These are phyloP conservation scores for Clarias platycephalus DNA, from an alignment of 2,797 vertebrate species.

Conservation along the genomic window DNA sequence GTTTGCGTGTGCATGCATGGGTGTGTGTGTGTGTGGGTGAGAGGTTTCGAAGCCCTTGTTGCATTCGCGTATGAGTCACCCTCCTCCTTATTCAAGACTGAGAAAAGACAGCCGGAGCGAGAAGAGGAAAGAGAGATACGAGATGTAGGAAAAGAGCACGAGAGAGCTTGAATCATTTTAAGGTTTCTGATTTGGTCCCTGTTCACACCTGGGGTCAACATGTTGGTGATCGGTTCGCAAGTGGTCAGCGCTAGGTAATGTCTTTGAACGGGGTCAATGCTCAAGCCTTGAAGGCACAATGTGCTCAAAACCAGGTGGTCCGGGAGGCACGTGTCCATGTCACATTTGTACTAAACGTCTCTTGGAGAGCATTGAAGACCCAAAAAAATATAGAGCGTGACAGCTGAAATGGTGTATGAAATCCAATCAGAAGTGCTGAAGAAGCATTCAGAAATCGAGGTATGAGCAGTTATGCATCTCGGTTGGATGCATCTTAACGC, in stretches of 20 bases:
- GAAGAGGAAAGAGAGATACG: neutral
- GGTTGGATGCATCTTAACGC: neutral
- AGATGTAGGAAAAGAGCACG: neutral
- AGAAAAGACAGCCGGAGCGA: neutral
- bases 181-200: neutral
- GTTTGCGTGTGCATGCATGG: neutral
- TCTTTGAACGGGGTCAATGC: neutral
- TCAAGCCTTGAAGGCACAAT: neutral
- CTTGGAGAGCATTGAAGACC: neutral
- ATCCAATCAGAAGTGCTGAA: neutral
- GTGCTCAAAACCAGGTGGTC: neutral
- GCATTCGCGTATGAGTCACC: conserved; percentile 19
- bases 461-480: neutral
- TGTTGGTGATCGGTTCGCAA: neutral
- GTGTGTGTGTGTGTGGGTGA: neutral
- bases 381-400: too few relatives aligned
- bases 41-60: conserved; percentile 9
- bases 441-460: neutral
- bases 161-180: neutral
- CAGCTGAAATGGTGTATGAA: neutral
- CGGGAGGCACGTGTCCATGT: neutral
- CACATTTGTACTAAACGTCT: neutral
- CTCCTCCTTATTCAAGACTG: conserved; percentile 3
- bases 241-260: neutral
- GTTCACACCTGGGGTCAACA: neutral